Evolutionary conservation across 2,888 invertebrate species (phyloP), one percentile per base, ranked within the genome.

Genomic region (Phortica magna): DNA sequence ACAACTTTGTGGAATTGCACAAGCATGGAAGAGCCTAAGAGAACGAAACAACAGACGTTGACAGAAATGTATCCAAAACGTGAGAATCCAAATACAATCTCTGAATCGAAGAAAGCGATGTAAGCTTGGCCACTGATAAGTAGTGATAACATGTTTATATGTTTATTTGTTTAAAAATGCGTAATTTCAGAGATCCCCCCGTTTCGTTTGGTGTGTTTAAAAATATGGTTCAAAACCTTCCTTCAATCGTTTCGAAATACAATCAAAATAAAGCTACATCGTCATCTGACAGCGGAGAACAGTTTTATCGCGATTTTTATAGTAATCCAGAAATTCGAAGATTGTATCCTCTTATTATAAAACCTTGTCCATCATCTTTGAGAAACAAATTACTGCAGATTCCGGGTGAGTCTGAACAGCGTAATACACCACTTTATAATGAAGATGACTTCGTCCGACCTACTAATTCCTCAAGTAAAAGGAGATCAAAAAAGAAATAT

Each of bases 331-430:
- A 64, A 22, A 31, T 64, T 12, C 17, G 64, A 31, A 7, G 10
- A 6, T 9, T 9, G 7, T 64, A 31, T 64, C 64, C 64, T 12
- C 14, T 64, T 64, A 64, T 2, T n/a, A 6, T 64, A 31, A 64
- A 31, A 12, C 64, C 64, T 10, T 64, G 64, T 64, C 64, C 64
- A 31, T 14, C 22, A 64, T 14, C 7, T 31, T 64, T 64, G 31
- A 64, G 39, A 31, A 9, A 9, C 31, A 64, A 64, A 64, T 31
- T 64, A 4, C 12, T 64, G 2, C 14, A 14, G 48, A 12, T 48
- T 9, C 48, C 48, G 14, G 48, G 3, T 3, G 31, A 31, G 31
- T 31, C 48, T 48, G 5, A 48, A 9, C 48, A 9, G 14, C 2
- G 2, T 2, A 2, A 2, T 9, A 14, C 6, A n/a, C n/a, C n/a